These are phyloP conservation scores for Orius laevigatus DNA, from an alignment of 1,140 invertebrate species.

Conservation along the genomic window DNA sequence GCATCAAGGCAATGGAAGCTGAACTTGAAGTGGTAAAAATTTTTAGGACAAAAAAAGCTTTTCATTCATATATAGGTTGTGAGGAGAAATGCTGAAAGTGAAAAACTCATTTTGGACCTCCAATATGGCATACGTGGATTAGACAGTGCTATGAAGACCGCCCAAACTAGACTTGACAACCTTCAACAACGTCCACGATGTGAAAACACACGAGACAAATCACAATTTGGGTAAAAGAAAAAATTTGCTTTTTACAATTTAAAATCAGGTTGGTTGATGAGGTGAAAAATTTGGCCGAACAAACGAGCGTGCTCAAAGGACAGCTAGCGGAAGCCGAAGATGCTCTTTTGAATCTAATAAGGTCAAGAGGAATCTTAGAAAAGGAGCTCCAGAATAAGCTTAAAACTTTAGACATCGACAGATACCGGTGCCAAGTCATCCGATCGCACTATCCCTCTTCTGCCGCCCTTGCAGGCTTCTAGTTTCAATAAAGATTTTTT, in stretches of 20 bases:
- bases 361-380: slow-evolving; percentile 41
- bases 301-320: slow-evolving; percentile 38
- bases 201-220: slow-evolving; percentile 51
- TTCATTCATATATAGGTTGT: slow-evolving; percentile 33
- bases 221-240: slow-evolving; percentile 40
- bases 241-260: neutral
- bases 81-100: slow-evolving; percentile 47
- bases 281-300: slow-evolving; percentile 47
- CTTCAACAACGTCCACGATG: slow-evolving; percentile 44
- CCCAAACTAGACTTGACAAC: slow-evolving; percentile 58
- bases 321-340: slow-evolving; percentile 42
- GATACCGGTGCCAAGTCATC: slow-evolving; percentile 37
- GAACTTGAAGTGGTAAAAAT: slow-evolving; percentile 38
- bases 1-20: slow-evolving; percentile 43
- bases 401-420: slow-evolving; percentile 50
- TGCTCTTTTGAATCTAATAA: slow-evolving; percentile 38
- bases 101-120: slow-evolving; percentile 43
- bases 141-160: slow-evolving; percentile 55
- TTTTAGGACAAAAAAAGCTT: too few relatives aligned
- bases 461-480: slow-evolving; percentile 16
- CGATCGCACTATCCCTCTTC: slow-evolving; percentile 20
- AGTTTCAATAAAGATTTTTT: neutral
- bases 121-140: slow-evolving; percentile 41
- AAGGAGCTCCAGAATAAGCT: slow-evolving; percentile 53
- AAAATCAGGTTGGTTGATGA: slow-evolving; percentile 44